These are phyloP conservation scores for Erpornis zantholeuca DNA, from an alignment of 2,113 vertebrate genomes.

Conservation along the genomic window DNA sequence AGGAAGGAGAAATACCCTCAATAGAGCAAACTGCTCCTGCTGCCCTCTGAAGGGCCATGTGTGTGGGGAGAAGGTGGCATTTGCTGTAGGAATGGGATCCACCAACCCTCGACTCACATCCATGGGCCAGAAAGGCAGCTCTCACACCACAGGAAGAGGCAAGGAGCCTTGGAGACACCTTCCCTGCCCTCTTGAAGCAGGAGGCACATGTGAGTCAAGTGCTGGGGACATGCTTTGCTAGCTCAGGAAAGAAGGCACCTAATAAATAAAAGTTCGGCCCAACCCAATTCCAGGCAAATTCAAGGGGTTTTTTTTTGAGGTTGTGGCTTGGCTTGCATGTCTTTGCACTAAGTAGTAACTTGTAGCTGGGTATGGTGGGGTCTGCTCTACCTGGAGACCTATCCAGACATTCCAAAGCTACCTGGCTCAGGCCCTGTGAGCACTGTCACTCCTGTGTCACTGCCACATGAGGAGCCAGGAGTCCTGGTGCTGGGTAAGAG, in stretches of 20 bases:
- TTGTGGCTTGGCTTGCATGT: background rate
- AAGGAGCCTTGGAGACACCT: background rate
- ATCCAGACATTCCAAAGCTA: background rate
- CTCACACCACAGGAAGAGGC: background rate
- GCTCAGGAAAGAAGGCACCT: constrained; percentile 39
- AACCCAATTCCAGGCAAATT: background rate
- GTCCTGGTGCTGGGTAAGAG: background rate
- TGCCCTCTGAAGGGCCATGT: background rate
- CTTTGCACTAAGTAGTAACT: background rate
- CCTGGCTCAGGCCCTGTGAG: background rate
- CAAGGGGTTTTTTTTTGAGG: background rate
- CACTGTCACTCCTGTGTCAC: background rate
- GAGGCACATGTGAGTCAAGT: background rate
- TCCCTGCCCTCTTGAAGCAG: background rate
- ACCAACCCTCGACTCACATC: background rate
- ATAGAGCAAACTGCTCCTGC: background rate
- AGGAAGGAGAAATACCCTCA: background rate
- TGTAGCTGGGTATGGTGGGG: background rate
- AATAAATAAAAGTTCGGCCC: background rate
- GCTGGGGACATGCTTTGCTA: background rate
- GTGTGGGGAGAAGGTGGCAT: background rate
- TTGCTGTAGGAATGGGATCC: background rate
- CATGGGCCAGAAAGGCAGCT: background rate
- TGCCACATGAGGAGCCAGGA: background rate
- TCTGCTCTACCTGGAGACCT: background rate